Conservation (phyloP, 2,888 invertebrate species). For the Aphidoletes aphidimyza region DNA sequence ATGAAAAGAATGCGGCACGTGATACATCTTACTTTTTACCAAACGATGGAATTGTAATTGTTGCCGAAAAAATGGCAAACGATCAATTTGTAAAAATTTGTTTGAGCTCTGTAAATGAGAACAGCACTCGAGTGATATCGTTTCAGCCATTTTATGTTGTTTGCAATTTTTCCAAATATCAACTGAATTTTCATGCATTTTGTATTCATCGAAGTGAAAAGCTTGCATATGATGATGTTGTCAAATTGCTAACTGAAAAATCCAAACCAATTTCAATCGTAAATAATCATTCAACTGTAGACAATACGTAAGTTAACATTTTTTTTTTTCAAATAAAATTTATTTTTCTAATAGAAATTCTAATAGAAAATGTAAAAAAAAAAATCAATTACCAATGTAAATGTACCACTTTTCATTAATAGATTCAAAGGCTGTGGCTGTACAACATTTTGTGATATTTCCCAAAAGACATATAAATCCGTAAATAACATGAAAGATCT, state of each 20-base stretch:
- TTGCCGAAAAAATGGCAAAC: constrained; percentile 12
- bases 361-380: constrained; percentile 53
- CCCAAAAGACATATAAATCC: constrained; percentile 20
- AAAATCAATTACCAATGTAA: constrained; percentile 57
- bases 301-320: constrained; percentile 26
- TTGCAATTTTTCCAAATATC: constrained; percentile 62
- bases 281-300: background rate
- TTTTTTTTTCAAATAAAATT: background rate
- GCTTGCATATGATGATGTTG: background rate
- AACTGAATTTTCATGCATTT: constrained; percentile 61
- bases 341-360: too few species aligned
- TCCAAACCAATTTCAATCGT: background rate
- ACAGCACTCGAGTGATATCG: constrained; percentile 62
- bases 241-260: background rate
- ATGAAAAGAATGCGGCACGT: background rate
- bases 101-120: constrained; percentile 61
- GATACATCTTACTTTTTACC: constrained; percentile 52
- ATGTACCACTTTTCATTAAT: too few species aligned
- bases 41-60: constrained; percentile 17
- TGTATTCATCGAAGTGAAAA: constrained; percentile 63
- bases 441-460: constrained; percentile 44
- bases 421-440: constrained; percentile 52
- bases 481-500: constrained; percentile 13
- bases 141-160: constrained; percentile 63
- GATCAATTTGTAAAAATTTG: constrained; percentile 57